Conservation (phyloP, 2,888 invertebrate genomes). For the Drosophila testacea region DNA sequence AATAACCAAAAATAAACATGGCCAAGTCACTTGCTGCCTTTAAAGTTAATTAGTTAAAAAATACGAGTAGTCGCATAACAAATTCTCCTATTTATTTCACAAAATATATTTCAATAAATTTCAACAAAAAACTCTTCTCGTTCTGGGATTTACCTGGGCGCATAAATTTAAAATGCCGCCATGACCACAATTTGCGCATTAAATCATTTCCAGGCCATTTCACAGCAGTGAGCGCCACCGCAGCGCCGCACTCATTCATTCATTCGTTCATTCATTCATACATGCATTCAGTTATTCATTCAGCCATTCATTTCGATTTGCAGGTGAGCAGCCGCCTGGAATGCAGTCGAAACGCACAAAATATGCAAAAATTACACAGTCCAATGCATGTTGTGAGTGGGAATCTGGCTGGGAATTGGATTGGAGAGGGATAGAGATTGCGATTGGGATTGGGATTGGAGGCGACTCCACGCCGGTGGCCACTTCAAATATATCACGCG, state of each 20-base stretch:
- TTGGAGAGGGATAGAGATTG: slow-evolving; percentile 4
- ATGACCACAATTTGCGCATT: slow-evolving; percentile 78
- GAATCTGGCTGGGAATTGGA: slow-evolving; percentile 11
- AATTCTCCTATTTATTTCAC: slow-evolving; percentile 12
- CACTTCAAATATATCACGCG: slow-evolving; percentile 78
- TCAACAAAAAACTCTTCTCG: background rate
- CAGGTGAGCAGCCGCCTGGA: slow-evolving; percentile 77
- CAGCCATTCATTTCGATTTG: slow-evolving; percentile 67
- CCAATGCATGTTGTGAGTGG: slow-evolving; percentile 53
- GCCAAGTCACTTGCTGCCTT: slow-evolving; percentile 55
- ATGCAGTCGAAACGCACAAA: slow-evolving; percentile 61
- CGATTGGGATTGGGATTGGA: slow-evolving; percentile 5
- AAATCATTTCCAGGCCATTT: slow-evolving; percentile 81
- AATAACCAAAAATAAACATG: slow-evolving; percentile 47
- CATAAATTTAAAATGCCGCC: slow-evolving; percentile 75
- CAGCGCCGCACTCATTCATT: slow-evolving; percentile 52
- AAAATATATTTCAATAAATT: slow-evolving; percentile 19
- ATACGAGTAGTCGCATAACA: slow-evolving; percentile 38
- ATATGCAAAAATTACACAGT: slow-evolving; percentile 78
- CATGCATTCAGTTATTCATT: slow-evolving; percentile 53
- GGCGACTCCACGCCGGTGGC: slow-evolving; percentile 44
- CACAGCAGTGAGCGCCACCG: slow-evolving; percentile 73
- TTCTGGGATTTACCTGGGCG: slow-evolving; percentile 57
- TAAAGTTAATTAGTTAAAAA: slow-evolving; percentile 76
- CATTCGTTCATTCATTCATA: slow-evolving; percentile 52